These are phyloP conservation scores for Harpalus rufipes DNA, from an alignment of 2,888 invertebrate genomes.

Conservation along the genomic window DNA sequence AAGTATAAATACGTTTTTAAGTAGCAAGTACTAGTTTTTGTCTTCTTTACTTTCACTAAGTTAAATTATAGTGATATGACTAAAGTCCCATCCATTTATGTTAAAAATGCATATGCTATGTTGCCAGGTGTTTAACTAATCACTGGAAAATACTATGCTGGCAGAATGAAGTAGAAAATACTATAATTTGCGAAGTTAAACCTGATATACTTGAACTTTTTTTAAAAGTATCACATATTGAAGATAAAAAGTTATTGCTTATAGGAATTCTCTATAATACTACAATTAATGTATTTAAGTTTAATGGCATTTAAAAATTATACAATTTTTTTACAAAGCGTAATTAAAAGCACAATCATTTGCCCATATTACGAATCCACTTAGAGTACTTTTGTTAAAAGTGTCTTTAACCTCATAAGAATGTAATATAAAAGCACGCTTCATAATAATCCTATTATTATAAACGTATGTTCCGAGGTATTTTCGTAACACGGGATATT, in stretches of 20 bases:
- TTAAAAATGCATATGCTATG: slow-evolving; percentile 26
- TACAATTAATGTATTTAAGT: not conserved
- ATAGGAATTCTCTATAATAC: not conserved
- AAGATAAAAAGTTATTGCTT: not conserved
- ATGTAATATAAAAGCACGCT: no score
- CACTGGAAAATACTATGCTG: not conserved
- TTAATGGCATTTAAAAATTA: no score
- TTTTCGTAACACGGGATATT: no score
- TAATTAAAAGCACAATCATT: no score
- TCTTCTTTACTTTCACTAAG: slow-evolving; percentile 47
- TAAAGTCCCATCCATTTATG: slow-evolving; percentile 11
- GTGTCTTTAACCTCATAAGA: no score
- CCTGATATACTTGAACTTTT: not conserved
- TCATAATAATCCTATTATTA: no score
- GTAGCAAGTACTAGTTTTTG: slow-evolving; percentile 18
- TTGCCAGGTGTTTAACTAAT: not conserved
- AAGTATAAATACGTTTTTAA: slow-evolving; percentile 30
- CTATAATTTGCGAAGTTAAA: not conserved
- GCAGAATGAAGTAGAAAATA: not conserved
- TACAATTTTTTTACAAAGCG: no score
- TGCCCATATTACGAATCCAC: no score
- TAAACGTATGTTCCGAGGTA: no score
- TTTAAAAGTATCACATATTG: not conserved
- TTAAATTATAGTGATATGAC: slow-evolving; percentile 31
- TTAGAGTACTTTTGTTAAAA: no score